Evolutionary conservation across 2,797 vertebrate genomes (phyloP).

Genomic region (Emydoidea blandingii): DNA sequence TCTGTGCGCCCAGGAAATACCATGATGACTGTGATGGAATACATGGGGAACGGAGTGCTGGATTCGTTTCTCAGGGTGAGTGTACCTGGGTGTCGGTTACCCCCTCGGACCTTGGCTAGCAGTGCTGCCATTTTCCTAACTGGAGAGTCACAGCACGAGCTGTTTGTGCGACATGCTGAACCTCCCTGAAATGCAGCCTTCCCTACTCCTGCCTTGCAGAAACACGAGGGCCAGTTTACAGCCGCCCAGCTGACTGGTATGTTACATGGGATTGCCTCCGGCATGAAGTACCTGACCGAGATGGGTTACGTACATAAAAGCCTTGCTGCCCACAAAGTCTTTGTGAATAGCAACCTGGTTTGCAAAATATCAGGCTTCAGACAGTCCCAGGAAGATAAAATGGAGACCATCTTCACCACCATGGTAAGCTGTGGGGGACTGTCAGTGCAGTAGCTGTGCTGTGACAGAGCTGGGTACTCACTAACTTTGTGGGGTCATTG

Average conservation of each 20-base stretch:
- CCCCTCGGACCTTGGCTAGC: rapidly evolving
- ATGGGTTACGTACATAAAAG: slow-evolving; percentile 96
- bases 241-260: slow-evolving; percentile 90
- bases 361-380: slow-evolving; percentile 97
- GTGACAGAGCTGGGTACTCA: background rate
- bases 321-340: slow-evolving; percentile 93
- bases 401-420: slow-evolving; percentile 94
- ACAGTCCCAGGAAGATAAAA: slow-evolving; percentile 90
- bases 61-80: slow-evolving; percentile 94
- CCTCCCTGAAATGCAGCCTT: background rate
- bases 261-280: slow-evolving; percentile 91
- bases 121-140: rapidly evolving
- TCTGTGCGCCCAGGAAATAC: slow-evolving; percentile 86
- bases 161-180: rapidly evolving
- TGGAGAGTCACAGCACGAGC: background rate
- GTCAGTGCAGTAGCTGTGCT: background rate
- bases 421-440: slow-evolving; percentile 82
- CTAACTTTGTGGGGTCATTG: background rate
- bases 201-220: slow-evolving; percentile 78
- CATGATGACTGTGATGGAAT: slow-evolving; percentile 95
- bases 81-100: background rate
- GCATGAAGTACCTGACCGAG: slow-evolving; percentile 97
- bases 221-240: slow-evolving; percentile 91
- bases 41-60: slow-evolving; percentile 90
- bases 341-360: slow-evolving; percentile 89